Percentiles rank a stretch among this genome's conserved stretches.
phyloP scores from a whole-genome alignment of 2,113 vertebrate species.

The Mus spicilegus region DNA sequence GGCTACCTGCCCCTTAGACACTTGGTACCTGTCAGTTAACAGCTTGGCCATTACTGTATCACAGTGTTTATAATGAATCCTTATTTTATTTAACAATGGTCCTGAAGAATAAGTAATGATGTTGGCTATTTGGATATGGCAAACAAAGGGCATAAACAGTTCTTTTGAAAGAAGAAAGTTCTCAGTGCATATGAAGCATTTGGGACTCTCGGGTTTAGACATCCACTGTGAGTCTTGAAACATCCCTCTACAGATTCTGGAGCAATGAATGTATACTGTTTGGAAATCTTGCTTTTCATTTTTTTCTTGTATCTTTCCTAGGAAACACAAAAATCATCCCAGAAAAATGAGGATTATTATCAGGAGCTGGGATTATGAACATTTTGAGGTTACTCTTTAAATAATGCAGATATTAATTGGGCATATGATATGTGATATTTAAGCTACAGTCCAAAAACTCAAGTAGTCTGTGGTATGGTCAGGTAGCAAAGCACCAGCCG shows the following conservation, averaged over 20 bases:
- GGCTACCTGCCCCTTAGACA: neutral
- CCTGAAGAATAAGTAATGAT: neutral
- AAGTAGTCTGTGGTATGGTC: neutral
- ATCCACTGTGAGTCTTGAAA: neutral
- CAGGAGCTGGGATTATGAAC: neutral
- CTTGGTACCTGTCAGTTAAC: neutral
- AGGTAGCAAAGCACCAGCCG: neutral
- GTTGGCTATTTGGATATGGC: neutral
- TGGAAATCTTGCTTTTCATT: neutral
- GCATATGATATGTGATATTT: neutral
- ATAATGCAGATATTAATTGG: neutral
- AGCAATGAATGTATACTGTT: neutral
- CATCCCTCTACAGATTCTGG: neutral
- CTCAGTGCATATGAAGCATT: neutral
- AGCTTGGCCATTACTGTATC: neutral
- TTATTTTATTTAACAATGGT: neutral
- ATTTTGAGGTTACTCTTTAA: neutral
- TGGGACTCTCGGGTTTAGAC: neutral
- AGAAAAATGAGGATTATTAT: neutral
- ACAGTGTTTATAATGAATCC: neutral
- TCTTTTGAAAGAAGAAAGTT: neutral
- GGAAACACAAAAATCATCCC: neutral
- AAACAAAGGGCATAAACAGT: neutral
- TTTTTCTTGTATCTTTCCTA: constrained; percentile 17
- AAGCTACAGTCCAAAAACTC: neutral